Conservation (phyloP, 1,140 invertebrate genomes). For the Drosophila melanogaster region Release_6_plus_ISO1_MT NT_033777.3:28228501-28229000, state of each 20-base stretch:
- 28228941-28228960: constrained; percentile 80
- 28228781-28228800: constrained; percentile 50
- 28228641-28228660: constrained; percentile 64
- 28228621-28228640: constrained; percentile 83
- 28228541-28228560: constrained; percentile 84
- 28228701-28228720: constrained; percentile 67
- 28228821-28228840: constrained; percentile 34
- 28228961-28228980: constrained; percentile 83
- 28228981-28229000: constrained; percentile 47
- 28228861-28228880: constrained; percentile 80
- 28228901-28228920: not conserved
- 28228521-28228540: constrained; percentile 68
- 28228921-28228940: not conserved
- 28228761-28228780: constrained; percentile 68
- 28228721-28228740: constrained; percentile 80
- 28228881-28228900: constrained; percentile 47
- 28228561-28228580: constrained; percentile 84
- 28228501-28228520: constrained; percentile 29
- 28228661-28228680: not conserved
- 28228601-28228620: constrained; percentile 83
- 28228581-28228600: constrained; percentile 83
- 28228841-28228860: constrained; percentile 75
- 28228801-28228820: constrained; percentile 24
- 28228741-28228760: constrained; percentile 68
- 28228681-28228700: constrained; percentile 13